Conservation (phyloP, 2,113 vertebrate genomes). For the Carlito syrichta region DNA sequence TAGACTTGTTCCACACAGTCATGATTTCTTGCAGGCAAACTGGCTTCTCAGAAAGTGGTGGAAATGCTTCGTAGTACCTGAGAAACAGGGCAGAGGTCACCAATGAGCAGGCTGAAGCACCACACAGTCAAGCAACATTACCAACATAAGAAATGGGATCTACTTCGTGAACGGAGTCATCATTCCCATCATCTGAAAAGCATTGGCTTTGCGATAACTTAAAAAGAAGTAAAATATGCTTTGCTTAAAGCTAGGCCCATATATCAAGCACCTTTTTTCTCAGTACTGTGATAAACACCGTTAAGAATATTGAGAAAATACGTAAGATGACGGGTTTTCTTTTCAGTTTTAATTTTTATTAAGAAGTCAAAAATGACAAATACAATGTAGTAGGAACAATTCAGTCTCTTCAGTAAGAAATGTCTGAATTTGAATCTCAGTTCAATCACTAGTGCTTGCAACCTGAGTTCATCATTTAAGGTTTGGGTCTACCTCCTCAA, state of each 20-base stretch:
- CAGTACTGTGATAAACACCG: neutral
- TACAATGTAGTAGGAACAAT: neutral
- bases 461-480: neutral
- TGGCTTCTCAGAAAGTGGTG: conserved; percentile 96
- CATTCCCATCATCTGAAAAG: neutral
- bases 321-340: neutral
- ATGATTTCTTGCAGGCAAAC: conserved; percentile 99
- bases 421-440: neutral
- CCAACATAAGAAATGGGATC: rapidly evolving
- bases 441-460: neutral
- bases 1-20: conserved; percentile 99
- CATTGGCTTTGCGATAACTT: neutral
- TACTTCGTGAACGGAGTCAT: neutral
- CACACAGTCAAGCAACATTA: neutral
- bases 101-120: neutral
- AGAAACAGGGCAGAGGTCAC: conserved; percentile 8
- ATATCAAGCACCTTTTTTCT: neutral
- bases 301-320: neutral
- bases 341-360: neutral
- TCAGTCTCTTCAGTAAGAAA: neutral
- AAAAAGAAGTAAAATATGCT: neutral
- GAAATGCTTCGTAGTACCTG: conserved; percentile 99
- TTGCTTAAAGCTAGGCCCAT: neutral
- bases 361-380: neutral
- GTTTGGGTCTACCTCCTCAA: neutral